Conservation (phyloP, 2,797 vertebrate genomes). For the Schizothorax lantsangensis region DNA sequence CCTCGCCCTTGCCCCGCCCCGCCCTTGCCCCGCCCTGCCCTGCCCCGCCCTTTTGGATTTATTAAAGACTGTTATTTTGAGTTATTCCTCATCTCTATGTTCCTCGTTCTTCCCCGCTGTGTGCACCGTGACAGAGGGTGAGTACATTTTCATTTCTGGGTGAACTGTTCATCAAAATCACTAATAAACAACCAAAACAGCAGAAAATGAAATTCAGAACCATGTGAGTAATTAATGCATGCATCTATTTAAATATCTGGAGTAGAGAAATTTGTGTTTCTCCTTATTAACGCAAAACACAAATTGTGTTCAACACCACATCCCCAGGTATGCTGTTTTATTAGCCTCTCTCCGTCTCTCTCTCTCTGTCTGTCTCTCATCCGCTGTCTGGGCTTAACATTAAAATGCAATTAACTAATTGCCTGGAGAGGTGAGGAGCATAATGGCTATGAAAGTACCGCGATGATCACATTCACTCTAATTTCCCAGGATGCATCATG, state of each 20-base stretch:
- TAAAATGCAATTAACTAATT: slow-evolving; percentile 68
- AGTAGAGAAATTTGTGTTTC: background rate
- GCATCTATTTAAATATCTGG: background rate
- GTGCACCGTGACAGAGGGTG: no score
- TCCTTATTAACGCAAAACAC: background rate
- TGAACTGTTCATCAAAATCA: background rate
- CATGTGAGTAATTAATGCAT: background rate
- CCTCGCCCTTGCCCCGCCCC: no score
- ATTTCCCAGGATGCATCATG: slow-evolving; percentile 60
- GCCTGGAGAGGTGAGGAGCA: slow-evolving; percentile 61
- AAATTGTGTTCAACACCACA: slow-evolving; percentile 27
- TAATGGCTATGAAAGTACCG: slow-evolving; percentile 58
- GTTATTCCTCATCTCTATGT: no score
- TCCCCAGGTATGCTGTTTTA: background rate
- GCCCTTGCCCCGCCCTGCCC: no score
- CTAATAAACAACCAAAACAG: background rate
- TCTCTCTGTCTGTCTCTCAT: slow-evolving; percentile 30
- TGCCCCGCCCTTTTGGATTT: no score
- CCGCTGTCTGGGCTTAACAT: slow-evolving; percentile 60
- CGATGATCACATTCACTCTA: slow-evolving; percentile 61
- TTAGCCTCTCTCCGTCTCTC: background rate
- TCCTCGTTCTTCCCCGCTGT: no score
- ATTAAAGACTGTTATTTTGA: no score
- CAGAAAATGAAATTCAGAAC: background rate
- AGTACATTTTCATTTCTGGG: background rate